Conservation (phyloP, 2,113 vertebrate species). For the Hystrix brachyura region DNA sequence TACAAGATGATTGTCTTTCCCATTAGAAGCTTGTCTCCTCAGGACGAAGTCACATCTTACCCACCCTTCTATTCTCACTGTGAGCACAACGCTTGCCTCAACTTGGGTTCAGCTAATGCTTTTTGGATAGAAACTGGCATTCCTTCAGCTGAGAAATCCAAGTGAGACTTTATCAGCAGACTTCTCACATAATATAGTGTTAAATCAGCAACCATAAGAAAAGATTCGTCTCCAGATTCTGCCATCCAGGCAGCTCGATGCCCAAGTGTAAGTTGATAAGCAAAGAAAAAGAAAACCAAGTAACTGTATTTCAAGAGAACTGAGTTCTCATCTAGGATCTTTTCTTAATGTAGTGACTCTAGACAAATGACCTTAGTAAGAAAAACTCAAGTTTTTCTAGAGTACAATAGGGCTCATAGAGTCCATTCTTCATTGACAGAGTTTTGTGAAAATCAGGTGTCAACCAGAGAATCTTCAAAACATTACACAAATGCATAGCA, state of each 20-base stretch:
- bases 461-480: not conserved
- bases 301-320: not conserved
- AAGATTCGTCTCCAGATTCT: not conserved
- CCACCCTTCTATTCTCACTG: not conserved
- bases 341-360: not conserved
- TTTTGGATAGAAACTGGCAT: not conserved
- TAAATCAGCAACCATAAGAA: not conserved
- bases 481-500: not conserved
- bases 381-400: slow-evolving; percentile 13
- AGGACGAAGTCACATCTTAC: not conserved
- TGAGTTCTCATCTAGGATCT: not conserved
- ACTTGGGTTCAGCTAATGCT: not conserved
- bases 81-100: not conserved
- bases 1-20: not conserved
- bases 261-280: not conserved
- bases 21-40: not conserved
- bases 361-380: not conserved
- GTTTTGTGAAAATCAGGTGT: not conserved
- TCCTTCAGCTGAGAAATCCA: not conserved
- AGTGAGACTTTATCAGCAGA: not conserved
- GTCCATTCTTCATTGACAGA: not conserved
- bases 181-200: not conserved
- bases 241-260: not conserved
- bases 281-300: not conserved
- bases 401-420: not conserved